phyloP scores from a whole-genome alignment of 2,888 invertebrate species.

The Coelopa pilipes region DNA sequence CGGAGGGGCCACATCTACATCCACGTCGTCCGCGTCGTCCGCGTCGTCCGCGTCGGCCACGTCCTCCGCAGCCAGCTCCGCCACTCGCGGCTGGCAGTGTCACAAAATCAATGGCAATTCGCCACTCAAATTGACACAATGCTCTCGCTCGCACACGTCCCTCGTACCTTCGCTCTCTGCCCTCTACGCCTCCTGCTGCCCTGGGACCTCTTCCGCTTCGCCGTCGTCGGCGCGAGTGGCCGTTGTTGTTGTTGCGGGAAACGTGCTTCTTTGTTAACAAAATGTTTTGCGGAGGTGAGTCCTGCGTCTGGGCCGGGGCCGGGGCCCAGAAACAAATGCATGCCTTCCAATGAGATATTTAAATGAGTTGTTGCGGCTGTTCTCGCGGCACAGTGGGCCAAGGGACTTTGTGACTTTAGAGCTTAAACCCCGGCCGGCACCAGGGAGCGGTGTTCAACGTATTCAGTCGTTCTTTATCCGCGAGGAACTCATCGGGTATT shows the following conservation, averaged over 20 bases:
- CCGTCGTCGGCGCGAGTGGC: not conserved
- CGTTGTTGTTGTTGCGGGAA: constrained; percentile 14
- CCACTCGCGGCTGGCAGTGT: constrained; percentile 18
- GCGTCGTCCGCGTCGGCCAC: too few relatives aligned
- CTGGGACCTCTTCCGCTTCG: not conserved
- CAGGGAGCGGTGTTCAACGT: too few relatives aligned
- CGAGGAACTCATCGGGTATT: too few relatives aligned
- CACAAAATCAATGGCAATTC: constrained; percentile 41
- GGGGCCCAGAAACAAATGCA: constrained; percentile 32
- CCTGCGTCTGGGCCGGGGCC: constrained; percentile 14
- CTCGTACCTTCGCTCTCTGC: constrained; percentile 33
- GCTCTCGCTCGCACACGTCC: not conserved
- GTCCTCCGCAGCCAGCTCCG: too few relatives aligned
- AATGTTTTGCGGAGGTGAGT: constrained; percentile 34
- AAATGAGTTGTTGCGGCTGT: constrained; percentile 27
- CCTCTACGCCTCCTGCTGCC: not conserved
- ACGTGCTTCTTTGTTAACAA: constrained; percentile 36
- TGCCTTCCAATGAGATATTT: constrained; percentile 34
- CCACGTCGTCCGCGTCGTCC: too few relatives aligned
- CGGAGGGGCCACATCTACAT: not conserved
- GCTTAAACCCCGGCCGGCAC: too few relatives aligned
- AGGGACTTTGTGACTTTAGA: too few relatives aligned
- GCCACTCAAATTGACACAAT: constrained; percentile 41
- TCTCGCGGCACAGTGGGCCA: constrained; percentile 17
- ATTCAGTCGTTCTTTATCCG: too few relatives aligned